Percentiles rank a stretch among this genome's conserved stretches.
phyloP scores from a whole-genome alignment of 2,113 vertebrate species.

The Malurus elegans region DNA sequence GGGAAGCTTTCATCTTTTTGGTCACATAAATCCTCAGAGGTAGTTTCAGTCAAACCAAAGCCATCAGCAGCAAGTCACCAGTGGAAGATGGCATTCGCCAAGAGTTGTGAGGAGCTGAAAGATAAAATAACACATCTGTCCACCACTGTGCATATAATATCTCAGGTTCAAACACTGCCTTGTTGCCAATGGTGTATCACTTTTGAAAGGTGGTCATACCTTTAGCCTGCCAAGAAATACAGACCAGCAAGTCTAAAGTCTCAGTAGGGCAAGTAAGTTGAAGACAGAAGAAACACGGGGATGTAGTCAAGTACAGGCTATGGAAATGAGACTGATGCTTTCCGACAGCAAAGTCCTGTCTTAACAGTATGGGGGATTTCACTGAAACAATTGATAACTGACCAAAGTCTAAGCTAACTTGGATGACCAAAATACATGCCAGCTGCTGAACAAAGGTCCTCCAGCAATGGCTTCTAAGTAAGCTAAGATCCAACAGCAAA shows the following conservation, averaged over 20 bases:
- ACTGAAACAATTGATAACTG: background rate
- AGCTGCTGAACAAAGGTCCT: background rate
- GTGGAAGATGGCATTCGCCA: background rate
- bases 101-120: background rate
- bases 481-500: background rate
- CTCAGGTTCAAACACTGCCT: background rate
- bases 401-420: background rate
- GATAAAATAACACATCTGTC: background rate
- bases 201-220: background rate
- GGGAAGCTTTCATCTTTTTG: background rate
- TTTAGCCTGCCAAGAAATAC: background rate
- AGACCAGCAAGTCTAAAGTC: background rate
- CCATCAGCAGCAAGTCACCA: background rate
- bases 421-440: background rate
- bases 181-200: background rate
- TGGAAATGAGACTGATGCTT: background rate
- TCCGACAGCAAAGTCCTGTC: background rate
- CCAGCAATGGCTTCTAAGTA: background rate
- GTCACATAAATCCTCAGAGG: background rate
- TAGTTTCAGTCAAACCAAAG: background rate
- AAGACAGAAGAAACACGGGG: rapidly evolving
- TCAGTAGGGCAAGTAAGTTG: background rate
- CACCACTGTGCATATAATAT: rapidly evolving
- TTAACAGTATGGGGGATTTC: background rate
- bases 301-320: rapidly evolving